These are phyloP conservation scores for Noctua comes DNA, from an alignment of 2,888 invertebrate genomes.

Conservation along the genomic window DNA sequence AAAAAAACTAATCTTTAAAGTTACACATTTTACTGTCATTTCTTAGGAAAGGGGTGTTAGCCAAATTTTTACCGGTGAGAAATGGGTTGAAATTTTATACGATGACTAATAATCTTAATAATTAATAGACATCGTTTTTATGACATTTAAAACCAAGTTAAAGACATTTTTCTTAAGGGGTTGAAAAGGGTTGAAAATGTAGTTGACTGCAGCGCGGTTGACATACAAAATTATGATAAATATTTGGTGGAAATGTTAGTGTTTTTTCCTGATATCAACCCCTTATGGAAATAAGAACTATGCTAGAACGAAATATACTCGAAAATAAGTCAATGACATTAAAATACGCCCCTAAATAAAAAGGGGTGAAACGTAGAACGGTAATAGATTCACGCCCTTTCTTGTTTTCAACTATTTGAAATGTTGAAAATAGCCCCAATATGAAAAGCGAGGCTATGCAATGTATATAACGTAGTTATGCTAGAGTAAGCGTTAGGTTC, in stretches of 20 bases:
- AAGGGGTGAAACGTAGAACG: constrained; percentile 15
- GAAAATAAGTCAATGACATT: constrained; percentile 7
- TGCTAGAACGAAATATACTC: constrained; percentile 4
- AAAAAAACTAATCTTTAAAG: neutral
- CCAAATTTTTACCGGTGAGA: neutral
- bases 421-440: constrained; percentile 45
- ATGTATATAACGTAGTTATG: constrained; percentile 60
- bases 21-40: constrained; percentile 9
- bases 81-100: constrained; percentile 27
- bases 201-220: neutral
- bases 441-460: constrained; percentile 52
- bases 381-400: constrained; percentile 3
- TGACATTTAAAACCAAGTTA: constrained; percentile 8
- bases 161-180: neutral
- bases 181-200: neutral
- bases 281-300: neutral
- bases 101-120: constrained; percentile 13
- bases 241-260: neutral
- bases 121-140: constrained; percentile 18
- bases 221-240: neutral
- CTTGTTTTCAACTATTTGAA: constrained; percentile 15
- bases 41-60: neutral
- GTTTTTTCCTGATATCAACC: neutral
- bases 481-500: constrained; percentile 60
- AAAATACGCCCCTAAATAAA: constrained; percentile 3